Conservation (phyloP, 1,140 invertebrate species). For the Pararge aegeria region DNA sequence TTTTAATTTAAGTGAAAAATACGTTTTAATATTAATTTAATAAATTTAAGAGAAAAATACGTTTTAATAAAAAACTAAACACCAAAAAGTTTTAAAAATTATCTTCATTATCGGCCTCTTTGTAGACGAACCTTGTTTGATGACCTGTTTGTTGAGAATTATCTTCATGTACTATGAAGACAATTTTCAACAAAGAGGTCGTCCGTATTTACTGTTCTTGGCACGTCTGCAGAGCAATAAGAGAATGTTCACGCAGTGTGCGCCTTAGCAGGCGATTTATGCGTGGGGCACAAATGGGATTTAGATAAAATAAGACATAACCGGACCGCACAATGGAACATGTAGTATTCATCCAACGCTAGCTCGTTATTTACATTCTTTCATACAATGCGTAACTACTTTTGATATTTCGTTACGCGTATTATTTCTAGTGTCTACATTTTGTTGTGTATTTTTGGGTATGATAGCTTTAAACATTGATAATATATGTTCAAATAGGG, state of each 20-base stretch:
- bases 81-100: neutral
- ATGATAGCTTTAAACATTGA: too few species aligned
- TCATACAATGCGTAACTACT: slow-evolving; percentile 40
- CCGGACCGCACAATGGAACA: slow-evolving; percentile 36
- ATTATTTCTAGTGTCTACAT: neutral
- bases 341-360: slow-evolving; percentile 39
- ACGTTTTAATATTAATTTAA: too few species aligned
- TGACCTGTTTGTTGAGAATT: too few species aligned
- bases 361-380: slow-evolving; percentile 56
- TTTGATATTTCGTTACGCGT: neutral
- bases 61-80: too few species aligned
- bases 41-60: too few species aligned
- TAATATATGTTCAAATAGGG: too few species aligned
- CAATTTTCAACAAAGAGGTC: slow-evolving; percentile 27
- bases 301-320: slow-evolving; percentile 70
- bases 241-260: slow-evolving; percentile 72
- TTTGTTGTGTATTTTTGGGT: neutral
- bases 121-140: too few species aligned
- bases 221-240: slow-evolving; percentile 71
- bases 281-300: slow-evolving; percentile 71
- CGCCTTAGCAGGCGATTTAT: slow-evolving; percentile 71
- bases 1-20: too few species aligned
- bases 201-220: slow-evolving; percentile 67
- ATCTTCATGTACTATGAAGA: too few species aligned
- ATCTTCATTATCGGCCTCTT: neutral